Evolutionary conservation across 35 echinoderm and acorn worm genomes (phyloP), one percentile per base, ranked within the genome.

Genomic region (Strongylocentrotus purpuratus): DNA sequence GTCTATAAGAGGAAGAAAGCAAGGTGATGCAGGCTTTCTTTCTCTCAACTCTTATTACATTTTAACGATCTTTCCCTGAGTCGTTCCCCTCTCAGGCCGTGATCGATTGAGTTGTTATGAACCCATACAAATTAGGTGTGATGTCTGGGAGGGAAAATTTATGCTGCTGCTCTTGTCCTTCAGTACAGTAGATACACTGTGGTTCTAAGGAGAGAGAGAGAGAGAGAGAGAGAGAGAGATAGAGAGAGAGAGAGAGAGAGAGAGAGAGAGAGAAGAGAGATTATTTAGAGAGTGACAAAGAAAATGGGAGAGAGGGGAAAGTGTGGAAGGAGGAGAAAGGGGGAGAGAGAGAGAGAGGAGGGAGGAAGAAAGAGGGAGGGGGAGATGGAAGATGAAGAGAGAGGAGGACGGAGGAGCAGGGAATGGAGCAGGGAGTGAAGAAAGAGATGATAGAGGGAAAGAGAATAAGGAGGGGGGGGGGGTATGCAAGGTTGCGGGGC

Each of bases 31-130:
- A 78, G 20, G 65, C 65, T 78, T 78, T 78, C 65, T 78, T 78
- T 78, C 61, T 71, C 61, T 71, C 65, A 78, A 78, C 65, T 78
- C 65, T 78, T 78, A 78, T 78, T 78, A 78, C 22, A 78, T 78
- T 78, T 78, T 78, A 78, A 78, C 25, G 65, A 78, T 78, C 65
- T 78, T 78, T 78, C 65, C 65, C 65, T 28, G 65, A 78, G 65
- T 78, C 2, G 65, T 78, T 78, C 65, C 65, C 22, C 65, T 78
- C 65, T 78, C 65, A 28, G 65, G 65, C 65, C 22, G 4, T 78
- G 65, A 78, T 78, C 65, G 65, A 78, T 78, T 78, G 65, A 78
- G 65, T 78, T 78, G 65, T 78, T 78, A 78, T 78, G 65, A 18
- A 78, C 65, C 65, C 65, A 7, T n/a, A 78, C 65, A 78, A 78